Conservation (phyloP, 2,888 invertebrate species). For the Dolichomitus sp. region DNA sequence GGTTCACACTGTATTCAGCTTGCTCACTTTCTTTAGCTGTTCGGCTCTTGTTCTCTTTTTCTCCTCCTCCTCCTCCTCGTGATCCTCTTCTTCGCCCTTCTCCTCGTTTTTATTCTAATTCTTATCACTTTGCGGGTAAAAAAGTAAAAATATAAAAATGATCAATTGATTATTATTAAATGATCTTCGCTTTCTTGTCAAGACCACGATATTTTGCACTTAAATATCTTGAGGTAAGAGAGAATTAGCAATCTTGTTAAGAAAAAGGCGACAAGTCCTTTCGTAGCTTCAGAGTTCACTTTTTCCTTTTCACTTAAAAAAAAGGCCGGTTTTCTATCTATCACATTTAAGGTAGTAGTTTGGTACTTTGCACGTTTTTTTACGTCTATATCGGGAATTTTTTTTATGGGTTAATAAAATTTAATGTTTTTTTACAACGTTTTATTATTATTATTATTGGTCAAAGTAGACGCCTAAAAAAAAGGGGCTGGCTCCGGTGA, state of each 20-base stretch:
- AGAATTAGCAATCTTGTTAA: background rate
- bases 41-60: slow-evolving; percentile 58
- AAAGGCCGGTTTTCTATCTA: background rate
- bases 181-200: background rate
- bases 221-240: slow-evolving; percentile 53
- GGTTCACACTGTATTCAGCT: slow-evolving; percentile 86
- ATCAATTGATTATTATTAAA: background rate
- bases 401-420: too few species aligned
- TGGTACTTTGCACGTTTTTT: too few species aligned
- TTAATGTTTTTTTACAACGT: too few species aligned
- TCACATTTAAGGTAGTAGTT: background rate
- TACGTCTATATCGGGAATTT: too few species aligned
- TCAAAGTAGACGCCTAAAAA: too few species aligned
- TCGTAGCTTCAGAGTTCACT: background rate
- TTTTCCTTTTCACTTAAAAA: background rate
- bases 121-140: slow-evolving; percentile 14
- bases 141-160: slow-evolving; percentile 22
- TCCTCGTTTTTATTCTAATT: slow-evolving; percentile 45
- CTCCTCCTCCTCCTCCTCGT: slow-evolving; percentile 57
- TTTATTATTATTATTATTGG: too few species aligned
- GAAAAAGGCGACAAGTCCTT: background rate
- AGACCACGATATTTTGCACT: slow-evolving; percentile 57
- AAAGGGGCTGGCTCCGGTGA: too few species aligned
- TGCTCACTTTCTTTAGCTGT: slow-evolving; percentile 73
- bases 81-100: slow-evolving; percentile 21